phyloP scores from a whole-genome alignment of 2,113 vertebrate genomes.

The Cynopterus brachyotis region DNA sequence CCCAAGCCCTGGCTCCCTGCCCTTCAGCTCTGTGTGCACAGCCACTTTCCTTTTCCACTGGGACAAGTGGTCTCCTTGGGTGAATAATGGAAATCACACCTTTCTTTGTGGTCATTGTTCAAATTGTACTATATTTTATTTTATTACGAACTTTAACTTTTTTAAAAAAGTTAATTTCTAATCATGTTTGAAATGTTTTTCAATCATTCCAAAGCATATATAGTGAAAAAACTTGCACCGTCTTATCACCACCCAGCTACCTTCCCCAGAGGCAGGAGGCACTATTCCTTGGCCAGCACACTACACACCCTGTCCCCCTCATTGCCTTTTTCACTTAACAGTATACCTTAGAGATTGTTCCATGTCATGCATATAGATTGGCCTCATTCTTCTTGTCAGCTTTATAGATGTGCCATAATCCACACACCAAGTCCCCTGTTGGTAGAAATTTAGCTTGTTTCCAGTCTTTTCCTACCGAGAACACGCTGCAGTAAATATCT shows the following conservation, averaged over 20 bases:
- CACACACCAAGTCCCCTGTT: rapidly evolving
- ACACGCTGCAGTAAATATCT: not conserved
- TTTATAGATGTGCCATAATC: not conserved
- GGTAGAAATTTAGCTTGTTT: not conserved
- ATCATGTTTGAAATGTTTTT: not conserved
- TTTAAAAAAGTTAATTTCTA: not conserved
- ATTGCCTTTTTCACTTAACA: not conserved
- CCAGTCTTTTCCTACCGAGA: not conserved
- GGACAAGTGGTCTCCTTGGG: not conserved
- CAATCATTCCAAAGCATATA: not conserved
- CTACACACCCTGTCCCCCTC: not conserved
- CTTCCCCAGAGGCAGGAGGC: not conserved
- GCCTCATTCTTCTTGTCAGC: not conserved
- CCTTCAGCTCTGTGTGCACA: not conserved
- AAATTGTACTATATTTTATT: not conserved
- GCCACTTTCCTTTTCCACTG: not conserved
- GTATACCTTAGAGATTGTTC: not conserved
- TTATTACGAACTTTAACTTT: not conserved
- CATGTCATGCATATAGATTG: not conserved
- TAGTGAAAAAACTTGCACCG: not conserved
- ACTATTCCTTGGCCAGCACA: not conserved
- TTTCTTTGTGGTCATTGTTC: not conserved
- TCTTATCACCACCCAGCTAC: not conserved
- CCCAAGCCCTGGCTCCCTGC: not conserved
- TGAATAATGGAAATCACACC: not conserved